Percentiles rank a stretch among this genome's conserved stretches.
These are phyloP conservation scores for Bovichtus diacanthus DNA, from an alignment of 2,797 vertebrate species.

Conservation along the genomic window DNA sequence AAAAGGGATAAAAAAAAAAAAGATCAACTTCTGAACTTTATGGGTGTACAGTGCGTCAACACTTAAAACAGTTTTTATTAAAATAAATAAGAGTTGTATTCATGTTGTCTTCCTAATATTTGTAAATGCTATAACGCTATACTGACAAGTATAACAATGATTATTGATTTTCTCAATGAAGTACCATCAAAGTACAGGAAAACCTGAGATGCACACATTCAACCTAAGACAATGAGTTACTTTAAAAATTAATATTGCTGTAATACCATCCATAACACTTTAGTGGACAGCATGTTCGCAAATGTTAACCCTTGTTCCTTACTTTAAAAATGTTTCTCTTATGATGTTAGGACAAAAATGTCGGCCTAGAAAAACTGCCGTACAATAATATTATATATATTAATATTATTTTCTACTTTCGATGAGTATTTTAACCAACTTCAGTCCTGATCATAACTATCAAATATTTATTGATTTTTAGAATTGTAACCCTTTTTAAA, in stretches of 20 bases:
- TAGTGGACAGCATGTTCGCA: background rate
- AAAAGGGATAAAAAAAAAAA: background rate
- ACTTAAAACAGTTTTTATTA: too few species aligned
- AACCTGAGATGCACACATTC: background rate
- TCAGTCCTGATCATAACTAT: too few species aligned
- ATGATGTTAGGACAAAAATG: too few species aligned
- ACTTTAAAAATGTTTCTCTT: too few species aligned
- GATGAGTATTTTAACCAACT: too few species aligned
- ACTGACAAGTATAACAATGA: background rate
- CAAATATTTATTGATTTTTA: too few species aligned
- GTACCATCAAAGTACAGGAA: background rate
- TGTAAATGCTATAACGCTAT: background rate
- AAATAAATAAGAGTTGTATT: background rate
- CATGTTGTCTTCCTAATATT: background rate
- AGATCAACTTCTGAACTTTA: background rate
- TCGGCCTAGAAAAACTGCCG: too few species aligned
- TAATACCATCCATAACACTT: background rate
- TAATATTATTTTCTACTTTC: too few species aligned
- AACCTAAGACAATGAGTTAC: background rate
- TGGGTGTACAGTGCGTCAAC: too few species aligned
- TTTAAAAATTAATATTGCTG: background rate
- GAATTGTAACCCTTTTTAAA: too few species aligned
- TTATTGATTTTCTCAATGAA: conserved; percentile 12
- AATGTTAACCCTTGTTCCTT: too few species aligned
- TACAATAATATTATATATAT: too few species aligned